Base-by-base conservation (phyloP, 2,113 vertebrate species). In the Recurvirostra avosetta region DNA sequence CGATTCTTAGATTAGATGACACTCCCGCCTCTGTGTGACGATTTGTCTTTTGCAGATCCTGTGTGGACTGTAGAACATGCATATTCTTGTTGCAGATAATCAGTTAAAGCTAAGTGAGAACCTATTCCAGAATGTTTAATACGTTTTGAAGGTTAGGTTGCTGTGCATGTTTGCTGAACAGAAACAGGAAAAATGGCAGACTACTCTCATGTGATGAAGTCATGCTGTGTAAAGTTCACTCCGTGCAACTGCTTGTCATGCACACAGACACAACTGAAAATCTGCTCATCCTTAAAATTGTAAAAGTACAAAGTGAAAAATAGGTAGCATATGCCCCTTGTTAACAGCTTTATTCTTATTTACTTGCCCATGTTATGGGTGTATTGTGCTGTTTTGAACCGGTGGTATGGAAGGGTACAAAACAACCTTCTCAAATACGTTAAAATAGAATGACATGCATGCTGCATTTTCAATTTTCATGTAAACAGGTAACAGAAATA, bases 171-270 rank as follows among this genome's bases (percentile, higher is more conserved):
- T 91, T 78, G 56, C 38, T 76, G 71, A 70, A 27, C 38, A 66
- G 84, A 66, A 81, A 36, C 49, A 15, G 86, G 43, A 94, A 94
- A 82, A 82, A 76, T 62, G 91, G 92, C 83, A 89, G 92, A 41
- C 92, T 56, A 8, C 59, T 86, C 79, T 73, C 45, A 18, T 86
- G 76, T 72, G 83, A 84, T 77, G 88, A 71, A 49, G 83, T 95
- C 86, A 8, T 72, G 55, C 76, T 89, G 72, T 84, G 77, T 79
- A 74, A 94, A 88, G 88, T 79, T 93, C 83, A 29, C n/a, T 95
- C 59, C 56, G 11, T 77, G 90, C 63, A 19, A n/a, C 83, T 72
- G 72, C 32, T 75, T 66, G 62, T 86, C 55, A 2, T 11, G 13
- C 13, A 25, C 15, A 5, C 49, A 59, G 23, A 15, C 25, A 41